Evolutionary conservation across 1,140 invertebrate genomes (phyloP).

Genomic region (Gryllus bimaculatus): DNA sequence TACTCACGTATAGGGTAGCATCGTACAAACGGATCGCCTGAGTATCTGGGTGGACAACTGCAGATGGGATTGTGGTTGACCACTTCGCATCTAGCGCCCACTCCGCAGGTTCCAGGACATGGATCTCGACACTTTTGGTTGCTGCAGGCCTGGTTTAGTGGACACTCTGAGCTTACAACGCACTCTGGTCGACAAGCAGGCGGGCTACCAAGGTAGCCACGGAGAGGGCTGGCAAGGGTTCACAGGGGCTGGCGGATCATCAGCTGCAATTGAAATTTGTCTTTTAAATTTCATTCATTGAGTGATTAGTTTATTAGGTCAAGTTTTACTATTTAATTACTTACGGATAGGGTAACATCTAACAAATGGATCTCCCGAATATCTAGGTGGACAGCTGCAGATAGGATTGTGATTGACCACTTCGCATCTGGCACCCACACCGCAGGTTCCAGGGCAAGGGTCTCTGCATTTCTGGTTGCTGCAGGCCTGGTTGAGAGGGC

Average conservation of each 20-base stretch:
- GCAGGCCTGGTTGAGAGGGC: conserved; percentile 39
- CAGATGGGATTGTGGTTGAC: conserved; percentile 44
- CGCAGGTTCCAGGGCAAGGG: conserved; percentile 42
- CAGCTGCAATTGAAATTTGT: conserved; percentile 31
- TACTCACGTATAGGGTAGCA: conserved; percentile 16
- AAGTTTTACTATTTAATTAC: not conserved
- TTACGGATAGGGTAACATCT: conserved; percentile 21
- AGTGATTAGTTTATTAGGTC: not conserved
- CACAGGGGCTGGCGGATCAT: conserved; percentile 32
- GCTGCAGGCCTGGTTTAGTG: conserved; percentile 39
- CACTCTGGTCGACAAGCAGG: conserved; percentile 42
- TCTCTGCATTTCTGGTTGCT: conserved; percentile 40
- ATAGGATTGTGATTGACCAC: conserved; percentile 43
- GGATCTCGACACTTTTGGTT: conserved; percentile 41
- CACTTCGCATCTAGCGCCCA: conserved; percentile 45
- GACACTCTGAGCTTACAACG: conserved; percentile 38
- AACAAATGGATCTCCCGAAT: conserved; percentile 42
- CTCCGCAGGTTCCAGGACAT: conserved; percentile 42
- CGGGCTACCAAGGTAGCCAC: conserved; percentile 38
- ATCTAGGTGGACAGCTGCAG: conserved; percentile 42
- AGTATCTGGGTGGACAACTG: conserved; percentile 40
- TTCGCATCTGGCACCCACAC: conserved; percentile 44
- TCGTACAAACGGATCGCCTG: conserved; percentile 40
- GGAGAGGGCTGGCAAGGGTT: conserved; percentile 45
- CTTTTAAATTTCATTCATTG: not conserved